Evolutionary conservation across 2,797 vertebrate genomes (phyloP).

Genomic region (Petrocephalus schoutedeni): DNA sequence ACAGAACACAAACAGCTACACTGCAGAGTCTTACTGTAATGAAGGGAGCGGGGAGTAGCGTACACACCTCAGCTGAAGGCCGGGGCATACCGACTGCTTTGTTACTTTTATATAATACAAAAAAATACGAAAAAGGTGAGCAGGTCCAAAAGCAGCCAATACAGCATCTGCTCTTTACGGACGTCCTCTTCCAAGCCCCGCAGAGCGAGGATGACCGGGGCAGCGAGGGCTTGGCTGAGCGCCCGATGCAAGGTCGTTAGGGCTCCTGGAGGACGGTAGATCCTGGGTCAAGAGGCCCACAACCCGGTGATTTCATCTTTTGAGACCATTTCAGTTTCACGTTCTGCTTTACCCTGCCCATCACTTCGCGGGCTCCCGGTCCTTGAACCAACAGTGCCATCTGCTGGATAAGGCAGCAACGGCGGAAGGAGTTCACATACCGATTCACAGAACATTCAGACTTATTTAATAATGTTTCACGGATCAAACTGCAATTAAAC

Average conservation of each 20-base stretch:
- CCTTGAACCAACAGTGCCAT: constrained; percentile 58
- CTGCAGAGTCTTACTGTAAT: not conserved
- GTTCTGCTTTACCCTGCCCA: constrained; percentile 17
- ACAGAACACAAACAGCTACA: not conserved
- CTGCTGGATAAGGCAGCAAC: constrained; percentile 45
- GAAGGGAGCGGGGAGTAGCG: not conserved
- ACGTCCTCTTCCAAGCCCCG: not conserved
- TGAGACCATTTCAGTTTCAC: not conserved
- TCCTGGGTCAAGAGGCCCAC: constrained; percentile 22
- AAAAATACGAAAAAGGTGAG: not conserved
- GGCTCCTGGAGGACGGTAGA: not conserved
- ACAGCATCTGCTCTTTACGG: not conserved
- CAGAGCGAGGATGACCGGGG: not conserved
- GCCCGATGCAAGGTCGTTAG: not conserved
- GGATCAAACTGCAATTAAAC: not conserved
- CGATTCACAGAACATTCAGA: not conserved
- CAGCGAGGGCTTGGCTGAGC: not conserved
- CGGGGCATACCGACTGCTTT: not conserved
- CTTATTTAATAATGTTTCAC: not conserved
- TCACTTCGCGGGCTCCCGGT: not conserved
- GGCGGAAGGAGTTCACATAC: not conserved
- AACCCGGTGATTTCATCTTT: constrained; percentile 24
- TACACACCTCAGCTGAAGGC: not conserved
- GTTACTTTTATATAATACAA: not conserved
- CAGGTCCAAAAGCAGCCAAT: not conserved